These are phyloP conservation scores for Microvelia longipes DNA, from an alignment of 1,140 invertebrate species.

Conservation along the genomic window DNA sequence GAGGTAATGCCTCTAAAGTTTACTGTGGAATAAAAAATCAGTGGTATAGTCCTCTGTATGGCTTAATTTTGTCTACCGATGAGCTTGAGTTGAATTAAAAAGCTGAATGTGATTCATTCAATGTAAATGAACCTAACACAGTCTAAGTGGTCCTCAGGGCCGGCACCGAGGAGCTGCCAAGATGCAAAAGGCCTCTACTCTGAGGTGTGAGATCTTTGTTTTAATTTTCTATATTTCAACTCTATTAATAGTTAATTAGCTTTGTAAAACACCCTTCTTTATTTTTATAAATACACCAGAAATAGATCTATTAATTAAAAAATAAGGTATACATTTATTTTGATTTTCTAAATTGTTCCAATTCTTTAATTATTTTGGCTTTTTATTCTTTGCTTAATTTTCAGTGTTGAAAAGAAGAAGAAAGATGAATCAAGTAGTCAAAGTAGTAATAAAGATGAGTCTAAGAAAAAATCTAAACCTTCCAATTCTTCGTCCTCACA, in stretches of 20 bases:
- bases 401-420: constrained; percentile 67
- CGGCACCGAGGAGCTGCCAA: too few species aligned
- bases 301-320: background rate
- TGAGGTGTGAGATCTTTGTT: constrained; percentile 1
- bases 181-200: too few species aligned
- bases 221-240: constrained; percentile 7
- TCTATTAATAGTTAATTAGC: constrained; percentile 14
- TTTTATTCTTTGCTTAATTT: constrained; percentile 20
- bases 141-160: too few species aligned
- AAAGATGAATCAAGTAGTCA: constrained; percentile 43
- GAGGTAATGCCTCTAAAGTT: too few species aligned
- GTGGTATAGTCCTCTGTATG: too few species aligned
- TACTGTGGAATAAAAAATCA: too few species aligned
- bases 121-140: too few species aligned
- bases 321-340: constrained; percentile 6
- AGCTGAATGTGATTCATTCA: too few species aligned
- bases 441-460: constrained; percentile 42
- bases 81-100: too few species aligned
- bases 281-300: constrained; percentile 10
- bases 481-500: constrained; percentile 37
- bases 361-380: background rate
- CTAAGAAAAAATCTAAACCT: constrained; percentile 57
- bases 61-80: too few species aligned
- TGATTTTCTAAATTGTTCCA: too few species aligned
- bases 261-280: constrained; percentile 19